phyloP scores from a whole-genome alignment of 2,113 vertebrate genomes.

The Leucopsar rothschildi region DNA sequence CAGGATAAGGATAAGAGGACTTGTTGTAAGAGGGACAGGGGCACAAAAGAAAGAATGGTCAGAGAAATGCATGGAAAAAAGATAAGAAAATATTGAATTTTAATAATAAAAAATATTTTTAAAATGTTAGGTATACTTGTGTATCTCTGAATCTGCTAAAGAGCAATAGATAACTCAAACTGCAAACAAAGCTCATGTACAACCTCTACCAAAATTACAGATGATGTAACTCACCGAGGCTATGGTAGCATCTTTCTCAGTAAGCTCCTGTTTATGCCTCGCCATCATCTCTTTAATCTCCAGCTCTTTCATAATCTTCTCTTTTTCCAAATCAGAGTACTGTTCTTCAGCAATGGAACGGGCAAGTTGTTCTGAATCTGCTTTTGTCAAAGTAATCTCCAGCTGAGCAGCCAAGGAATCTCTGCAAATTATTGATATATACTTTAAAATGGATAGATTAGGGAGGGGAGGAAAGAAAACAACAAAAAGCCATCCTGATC shows the following conservation, averaged over 20 bases:
- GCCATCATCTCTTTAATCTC: slow-evolving; percentile 99
- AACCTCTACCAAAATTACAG: background rate
- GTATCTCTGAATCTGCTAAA: background rate
- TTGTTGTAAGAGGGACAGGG: background rate
- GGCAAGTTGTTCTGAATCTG: slow-evolving; percentile 95
- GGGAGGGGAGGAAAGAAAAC: background rate
- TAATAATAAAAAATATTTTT: background rate
- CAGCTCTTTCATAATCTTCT: slow-evolving; percentile 99
- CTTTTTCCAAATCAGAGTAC: slow-evolving; percentile 97
- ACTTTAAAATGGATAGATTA: background rate
- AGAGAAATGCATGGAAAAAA: background rate
- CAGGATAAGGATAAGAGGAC: background rate
- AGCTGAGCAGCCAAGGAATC: slow-evolving; percentile 96
- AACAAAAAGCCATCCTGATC: background rate
- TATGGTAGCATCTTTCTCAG: slow-evolving; percentile 94
- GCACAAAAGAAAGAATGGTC: background rate
- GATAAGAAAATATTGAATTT: background rate
- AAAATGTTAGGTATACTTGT: background rate
- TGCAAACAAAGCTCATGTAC: background rate
- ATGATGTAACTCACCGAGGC: slow-evolving; percentile 78
- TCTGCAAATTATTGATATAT: slow-evolving; percentile 66
- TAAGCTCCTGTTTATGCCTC: slow-evolving; percentile 91
- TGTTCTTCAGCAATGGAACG: slow-evolving; percentile 98
- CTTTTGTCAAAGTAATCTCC: slow-evolving; percentile 96
- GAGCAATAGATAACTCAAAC: background rate